These are phyloP conservation scores for Pilophorus perplexus DNA, from an alignment of 2,888 invertebrate genomes.

Conservation along the genomic window DNA sequence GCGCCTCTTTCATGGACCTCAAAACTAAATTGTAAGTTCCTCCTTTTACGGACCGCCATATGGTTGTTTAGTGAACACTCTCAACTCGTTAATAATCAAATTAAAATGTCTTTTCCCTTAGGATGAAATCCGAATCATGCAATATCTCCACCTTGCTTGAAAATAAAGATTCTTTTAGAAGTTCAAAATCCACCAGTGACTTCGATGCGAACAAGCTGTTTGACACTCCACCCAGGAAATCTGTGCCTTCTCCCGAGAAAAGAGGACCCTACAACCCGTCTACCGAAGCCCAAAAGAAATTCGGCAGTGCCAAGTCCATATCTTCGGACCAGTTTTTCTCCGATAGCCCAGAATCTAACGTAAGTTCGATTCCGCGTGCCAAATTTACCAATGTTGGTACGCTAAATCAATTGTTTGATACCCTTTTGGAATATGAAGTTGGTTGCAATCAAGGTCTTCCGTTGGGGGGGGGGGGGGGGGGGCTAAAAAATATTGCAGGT, in stretches of 20 bases:
- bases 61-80: no score
- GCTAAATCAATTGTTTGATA: no score
- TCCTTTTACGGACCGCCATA: no score
- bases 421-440: no score
- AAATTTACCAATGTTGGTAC: no score
- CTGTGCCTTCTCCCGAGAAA: slow-evolving; percentile 32
- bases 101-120: no score
- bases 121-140: slow-evolving; percentile 42
- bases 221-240: slow-evolving; percentile 28
- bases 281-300: slow-evolving; percentile 89
- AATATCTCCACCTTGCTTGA: slow-evolving; percentile 39
- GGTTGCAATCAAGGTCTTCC: no score
- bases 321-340: slow-evolving; percentile 97
- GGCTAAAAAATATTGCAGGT: no score
- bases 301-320: slow-evolving; percentile 95
- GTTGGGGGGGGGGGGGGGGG: no score
- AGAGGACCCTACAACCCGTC: slow-evolving; percentile 38
- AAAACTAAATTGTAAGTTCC: background rate
- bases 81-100: no score
- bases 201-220: slow-evolving; percentile 33
- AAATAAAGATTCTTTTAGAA: slow-evolving; percentile 41
- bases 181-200: slow-evolving; percentile 34
- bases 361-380: no score
- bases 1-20: slow-evolving; percentile 59
- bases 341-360: slow-evolving; percentile 60